Evolutionary conservation across 2,888 invertebrate species (phyloP), one percentile per base, ranked within the genome.

Genomic region (Xestia c-nigrum): DNA sequence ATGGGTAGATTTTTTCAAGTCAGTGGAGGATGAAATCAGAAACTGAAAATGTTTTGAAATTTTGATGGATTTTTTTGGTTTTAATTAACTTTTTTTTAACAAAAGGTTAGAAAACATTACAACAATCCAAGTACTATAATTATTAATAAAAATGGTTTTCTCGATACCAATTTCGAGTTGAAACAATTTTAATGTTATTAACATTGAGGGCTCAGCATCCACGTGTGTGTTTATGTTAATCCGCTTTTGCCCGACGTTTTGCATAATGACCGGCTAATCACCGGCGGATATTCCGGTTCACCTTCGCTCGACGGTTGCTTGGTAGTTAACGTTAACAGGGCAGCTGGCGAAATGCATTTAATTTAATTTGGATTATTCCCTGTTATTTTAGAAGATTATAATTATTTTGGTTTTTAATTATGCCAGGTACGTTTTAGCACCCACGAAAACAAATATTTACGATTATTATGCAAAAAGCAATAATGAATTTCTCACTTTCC

Each of bases 181-280:
- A 57, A 57, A 24, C 3, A 57, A 24, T 24, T 43, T 24, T 57
- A 24, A 24, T 24, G 24, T 61, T 38, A n/a, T 0, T 43, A 52
- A n/a, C 43, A 24, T 47, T 70, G 21, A 40, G 12, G 21, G 43
- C 5, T n/a, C 3, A 43, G 14, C 19, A 57, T 43, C 1, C 16
- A 61, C 31, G 50, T 46, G 63, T 78, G 55, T 52, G 38, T 68
- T 71, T 71, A 72, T 72, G 64, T 19, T 68, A 64, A 68, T 57
- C n/a, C 24, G 10, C 24, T 14, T 65, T n/a, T 5, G 10, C 57
- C 63, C 85, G 52, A 75, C 81, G 84, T 87, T 90, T 88, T 90
- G 86, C 85, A 19, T 90, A 90, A 90, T 90, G 86, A 87, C 85
- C 86, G 81, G 81, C 63, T 90, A 90, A 90, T 90, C 85, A 87